A percentile compares a stretch with the other conserved stretches of the same genome.
Evolutionary conservation across 2,113 vertebrate genomes (phyloP).

Genomic region (Delphinapterus leucas): DNA sequence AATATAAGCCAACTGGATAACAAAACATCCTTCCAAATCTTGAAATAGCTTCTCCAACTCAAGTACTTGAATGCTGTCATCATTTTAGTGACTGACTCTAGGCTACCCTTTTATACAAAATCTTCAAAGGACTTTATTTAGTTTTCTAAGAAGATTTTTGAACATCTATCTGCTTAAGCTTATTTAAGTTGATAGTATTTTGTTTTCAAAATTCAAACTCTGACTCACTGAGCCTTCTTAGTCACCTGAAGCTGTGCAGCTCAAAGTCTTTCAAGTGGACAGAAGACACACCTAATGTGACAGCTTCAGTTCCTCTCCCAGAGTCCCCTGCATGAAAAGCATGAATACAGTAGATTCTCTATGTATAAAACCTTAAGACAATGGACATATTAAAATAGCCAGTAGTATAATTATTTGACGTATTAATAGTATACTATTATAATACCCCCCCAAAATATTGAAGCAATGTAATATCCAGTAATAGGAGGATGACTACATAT

Average conservation of each 20-base stretch:
- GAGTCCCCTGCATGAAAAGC: background rate
- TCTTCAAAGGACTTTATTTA: background rate
- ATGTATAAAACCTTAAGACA: background rate
- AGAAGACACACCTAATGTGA: background rate
- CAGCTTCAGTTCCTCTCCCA: background rate
- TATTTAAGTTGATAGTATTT: slow-evolving; percentile 8
- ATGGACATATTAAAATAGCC: background rate
- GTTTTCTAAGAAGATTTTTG: background rate
- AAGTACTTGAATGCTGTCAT: background rate
- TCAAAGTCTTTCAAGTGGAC: background rate
- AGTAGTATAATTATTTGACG: background rate
- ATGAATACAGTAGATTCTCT: background rate
- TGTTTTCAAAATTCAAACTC: slow-evolving; percentile 17
- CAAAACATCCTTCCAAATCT: background rate
- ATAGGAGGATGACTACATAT: background rate
- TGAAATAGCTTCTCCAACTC: background rate
- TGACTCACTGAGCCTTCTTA: background rate
- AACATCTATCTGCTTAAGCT: background rate
- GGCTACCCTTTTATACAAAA: background rate
- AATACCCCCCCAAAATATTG: background rate
- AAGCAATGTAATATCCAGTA: background rate
- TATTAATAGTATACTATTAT: background rate
- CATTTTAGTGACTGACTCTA: background rate
- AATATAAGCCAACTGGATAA: background rate
- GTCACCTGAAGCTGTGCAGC: background rate